phyloP scores from a whole-genome alignment of 2,888 invertebrate species.

The Anoncus sp. region DNA sequence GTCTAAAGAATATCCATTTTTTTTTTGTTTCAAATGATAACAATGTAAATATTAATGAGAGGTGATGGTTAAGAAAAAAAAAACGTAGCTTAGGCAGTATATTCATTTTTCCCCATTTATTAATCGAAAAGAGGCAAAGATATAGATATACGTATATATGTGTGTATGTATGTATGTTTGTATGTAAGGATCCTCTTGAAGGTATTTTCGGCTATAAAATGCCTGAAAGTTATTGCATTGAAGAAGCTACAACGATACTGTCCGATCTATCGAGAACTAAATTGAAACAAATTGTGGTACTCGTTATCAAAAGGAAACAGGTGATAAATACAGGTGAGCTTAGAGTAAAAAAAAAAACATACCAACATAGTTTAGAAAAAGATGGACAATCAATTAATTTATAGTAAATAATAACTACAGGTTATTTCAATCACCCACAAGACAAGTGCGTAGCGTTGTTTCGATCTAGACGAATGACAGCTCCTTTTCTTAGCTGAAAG shows the following conservation, averaged over 20 bases:
- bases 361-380: background rate
- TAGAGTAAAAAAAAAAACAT: background rate
- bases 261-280: background rate
- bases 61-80: background rate
- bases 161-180: constrained; percentile 9
- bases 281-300: background rate
- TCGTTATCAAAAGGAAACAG: background rate
- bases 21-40: background rate
- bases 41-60: background rate
- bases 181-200: background rate
- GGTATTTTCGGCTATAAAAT: background rate
- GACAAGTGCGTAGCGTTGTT: too few species aligned
- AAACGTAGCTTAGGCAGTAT: background rate
- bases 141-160: background rate
- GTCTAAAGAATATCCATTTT: background rate
- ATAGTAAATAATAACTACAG: too few species aligned
- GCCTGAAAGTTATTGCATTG: background rate
- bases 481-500: too few species aligned
- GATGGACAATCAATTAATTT: background rate
- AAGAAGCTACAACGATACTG: background rate
- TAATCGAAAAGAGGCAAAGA: background rate
- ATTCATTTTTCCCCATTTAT: background rate
- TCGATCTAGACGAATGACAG: too few species aligned
- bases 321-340: background rate
- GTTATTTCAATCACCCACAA: too few species aligned